A percentile compares a stretch with the other conserved stretches of the same genome.
phyloP scores from a whole-genome alignment of 2,113 vertebrate species.

The Cnemophilus loriae region DNA sequence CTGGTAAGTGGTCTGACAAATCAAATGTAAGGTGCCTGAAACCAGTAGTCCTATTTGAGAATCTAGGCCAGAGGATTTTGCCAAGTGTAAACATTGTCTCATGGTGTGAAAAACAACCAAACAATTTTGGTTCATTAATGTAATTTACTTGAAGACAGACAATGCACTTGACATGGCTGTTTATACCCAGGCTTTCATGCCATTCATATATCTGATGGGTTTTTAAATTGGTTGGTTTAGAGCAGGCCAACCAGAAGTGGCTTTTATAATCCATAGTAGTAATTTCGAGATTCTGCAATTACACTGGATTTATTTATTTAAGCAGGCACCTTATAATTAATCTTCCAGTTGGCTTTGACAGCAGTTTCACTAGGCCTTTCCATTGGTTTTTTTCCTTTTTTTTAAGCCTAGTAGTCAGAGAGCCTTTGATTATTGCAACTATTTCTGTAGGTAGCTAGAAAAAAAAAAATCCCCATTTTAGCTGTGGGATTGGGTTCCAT shows the following conservation, averaged over 20 bases:
- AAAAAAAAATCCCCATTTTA: rapidly evolving
- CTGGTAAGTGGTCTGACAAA: not conserved
- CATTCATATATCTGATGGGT: not conserved
- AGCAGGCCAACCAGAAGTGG: not conserved
- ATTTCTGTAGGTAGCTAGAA: not conserved
- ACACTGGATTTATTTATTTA: not conserved
- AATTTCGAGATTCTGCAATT: not conserved
- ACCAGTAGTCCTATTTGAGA: not conserved
- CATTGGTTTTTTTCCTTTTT: not conserved
- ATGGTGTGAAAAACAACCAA: conserved; percentile 21
- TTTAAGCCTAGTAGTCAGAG: not conserved
- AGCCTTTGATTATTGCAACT: not conserved
- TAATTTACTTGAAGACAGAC: conserved; percentile 21
- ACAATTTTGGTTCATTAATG: conserved; percentile 24
- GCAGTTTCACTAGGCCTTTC: not conserved
- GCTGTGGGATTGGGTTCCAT: not conserved
- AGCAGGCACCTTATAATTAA: not conserved
- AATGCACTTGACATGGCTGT: not conserved
- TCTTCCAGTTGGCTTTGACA: not conserved
- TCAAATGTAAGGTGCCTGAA: not conserved
- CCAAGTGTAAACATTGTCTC: conserved; percentile 14
- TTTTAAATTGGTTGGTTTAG: conserved; percentile 16
- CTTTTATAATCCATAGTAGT: not conserved
- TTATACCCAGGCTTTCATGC: not conserved
- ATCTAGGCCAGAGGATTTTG: not conserved